Evolutionary conservation across 2,888 invertebrate species (phyloP), one percentile per base, ranked within the genome.

Genomic region (Harpagoxenus sublaevis): DNA sequence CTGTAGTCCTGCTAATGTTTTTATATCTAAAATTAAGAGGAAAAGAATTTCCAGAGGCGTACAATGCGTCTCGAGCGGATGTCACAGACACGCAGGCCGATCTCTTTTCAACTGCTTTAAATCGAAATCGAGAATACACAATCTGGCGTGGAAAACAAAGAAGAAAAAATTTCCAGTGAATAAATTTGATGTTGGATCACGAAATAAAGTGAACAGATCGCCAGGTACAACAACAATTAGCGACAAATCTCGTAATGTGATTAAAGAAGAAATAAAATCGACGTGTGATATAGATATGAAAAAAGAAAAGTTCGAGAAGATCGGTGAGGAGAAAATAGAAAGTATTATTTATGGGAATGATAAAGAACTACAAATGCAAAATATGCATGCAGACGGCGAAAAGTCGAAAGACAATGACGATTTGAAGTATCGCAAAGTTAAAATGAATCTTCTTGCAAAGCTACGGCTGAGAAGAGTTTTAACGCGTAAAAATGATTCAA

Each of bases 1-100:
- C 1, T 18, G n/a, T 42, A 18, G 51, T n/a, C 8, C 15, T 9
- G 23, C 4, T 10, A 53, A 68, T 28, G 4, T 18, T 9, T 42
- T 3, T 18, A 28, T 6, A 12, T 6, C 9, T 15, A 86, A 77
- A 68, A 74, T 39, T 60, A 85, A 65, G 35, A 88, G 39, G 60
- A 92, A 90, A 55, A 90, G 79, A 51, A 90, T 91, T 68, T 92
- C 92, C 5, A 84, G 91, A 45, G 92, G 91, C 3, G 85, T 90
- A 8, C 93, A 93, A 35, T 91, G 83, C 35, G 35, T 12, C 15
- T n/a, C 35, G 18, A 70, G 48, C 57, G 78, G 73, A 2, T 57
- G 45, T 12, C 85, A 82, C n/a, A 78, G 39, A n/a, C 82, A 77
- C 0, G 2, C 15, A 63, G 45, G 53, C 12, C 66, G 65, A 53